phyloP scores from a whole-genome alignment of 2,797 vertebrate species.

The Gallinago solitaria region DNA sequence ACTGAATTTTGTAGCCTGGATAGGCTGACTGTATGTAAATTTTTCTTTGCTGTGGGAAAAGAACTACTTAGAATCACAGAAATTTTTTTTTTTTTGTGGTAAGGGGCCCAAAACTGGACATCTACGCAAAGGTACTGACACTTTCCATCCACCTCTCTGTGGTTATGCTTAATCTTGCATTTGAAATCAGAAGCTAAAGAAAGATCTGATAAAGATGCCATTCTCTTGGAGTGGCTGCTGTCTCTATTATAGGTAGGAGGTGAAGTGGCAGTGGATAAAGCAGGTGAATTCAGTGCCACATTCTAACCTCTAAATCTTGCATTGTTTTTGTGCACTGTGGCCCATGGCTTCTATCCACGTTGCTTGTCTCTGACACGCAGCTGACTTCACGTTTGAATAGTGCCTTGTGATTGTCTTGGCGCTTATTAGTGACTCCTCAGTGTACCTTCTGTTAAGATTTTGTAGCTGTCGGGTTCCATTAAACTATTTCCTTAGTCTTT shows the following conservation, averaged over 20 bases:
- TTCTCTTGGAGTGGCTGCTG: not conserved
- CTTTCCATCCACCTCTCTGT: conserved; percentile 21
- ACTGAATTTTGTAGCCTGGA: not conserved
- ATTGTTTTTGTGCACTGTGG: not conserved
- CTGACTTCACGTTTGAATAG: not conserved
- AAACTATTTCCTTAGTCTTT: conserved; percentile 16
- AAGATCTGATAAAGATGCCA: not conserved
- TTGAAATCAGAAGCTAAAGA: conserved; percentile 9
- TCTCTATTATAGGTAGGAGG: not conserved
- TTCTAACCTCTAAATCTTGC: not conserved
- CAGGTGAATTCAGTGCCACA: not conserved
- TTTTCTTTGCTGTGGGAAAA: not conserved
- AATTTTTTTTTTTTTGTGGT: no score
- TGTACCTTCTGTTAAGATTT: conserved; percentile 32
- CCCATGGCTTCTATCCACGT: not conserved
- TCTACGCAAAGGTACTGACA: not conserved
- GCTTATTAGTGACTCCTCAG: not conserved
- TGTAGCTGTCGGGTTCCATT: conserved; percentile 22
- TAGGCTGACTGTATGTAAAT: not conserved
- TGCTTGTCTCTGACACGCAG: not conserved
- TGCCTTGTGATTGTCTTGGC: conserved; percentile 41
- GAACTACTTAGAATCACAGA: not conserved
- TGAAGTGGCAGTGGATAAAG: not conserved
- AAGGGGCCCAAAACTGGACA: no score
- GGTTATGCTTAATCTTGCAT: not conserved